Conservation (phyloP, 2,797 vertebrate genomes). For the Streptopelia turtur region DNA sequence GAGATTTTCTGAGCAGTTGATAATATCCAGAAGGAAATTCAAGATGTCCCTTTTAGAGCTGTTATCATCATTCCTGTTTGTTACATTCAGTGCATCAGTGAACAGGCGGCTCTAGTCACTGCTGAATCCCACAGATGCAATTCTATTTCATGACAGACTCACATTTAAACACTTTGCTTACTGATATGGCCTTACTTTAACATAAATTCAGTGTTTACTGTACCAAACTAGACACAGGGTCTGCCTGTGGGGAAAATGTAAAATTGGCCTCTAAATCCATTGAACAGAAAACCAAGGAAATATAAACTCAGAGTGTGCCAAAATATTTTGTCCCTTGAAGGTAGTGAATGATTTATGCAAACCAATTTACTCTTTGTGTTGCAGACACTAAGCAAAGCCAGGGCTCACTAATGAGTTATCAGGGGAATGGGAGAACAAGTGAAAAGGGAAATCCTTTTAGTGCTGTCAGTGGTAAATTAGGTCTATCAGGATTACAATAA, state of each 20-base stretch:
- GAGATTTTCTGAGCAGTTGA: not conserved
- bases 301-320: not conserved
- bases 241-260: not conserved
- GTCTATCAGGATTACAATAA: conserved; percentile 43
- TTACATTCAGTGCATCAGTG: not conserved
- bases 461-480: conserved; percentile 39
- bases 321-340: conserved; percentile 56
- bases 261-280: not conserved
- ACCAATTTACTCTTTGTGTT: conserved; percentile 16
- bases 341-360: conserved; percentile 51
- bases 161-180: not conserved
- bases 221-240: not conserved
- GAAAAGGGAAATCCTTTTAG: conserved; percentile 55
- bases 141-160: not conserved
- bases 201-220: not conserved
- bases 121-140: not conserved
- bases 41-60: not conserved
- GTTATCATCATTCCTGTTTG: not conserved
- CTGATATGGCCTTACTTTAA: not conserved
- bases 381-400: conserved; percentile 41
- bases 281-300: conserved; percentile 21
- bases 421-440: conserved; percentile 39
- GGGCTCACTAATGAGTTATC: conserved; percentile 49
- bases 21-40: not conserved
- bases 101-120: not conserved